phyloP scores from a whole-genome alignment of 2,113 vertebrate genomes.

The Calyptommatus sinebrachiatus region DNA sequence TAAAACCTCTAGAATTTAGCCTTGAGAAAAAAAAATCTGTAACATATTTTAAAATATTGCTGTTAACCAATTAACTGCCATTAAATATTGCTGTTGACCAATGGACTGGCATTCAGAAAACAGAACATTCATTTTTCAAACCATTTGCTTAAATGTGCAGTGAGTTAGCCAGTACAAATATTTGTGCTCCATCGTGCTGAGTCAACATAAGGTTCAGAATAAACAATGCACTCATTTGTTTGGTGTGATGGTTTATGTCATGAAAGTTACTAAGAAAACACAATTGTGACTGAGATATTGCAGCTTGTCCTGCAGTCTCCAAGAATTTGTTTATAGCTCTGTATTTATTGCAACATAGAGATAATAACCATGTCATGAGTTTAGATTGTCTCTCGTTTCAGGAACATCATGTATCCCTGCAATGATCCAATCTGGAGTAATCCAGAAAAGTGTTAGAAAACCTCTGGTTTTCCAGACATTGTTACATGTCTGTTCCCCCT shows the following conservation, averaged over 20 bases:
- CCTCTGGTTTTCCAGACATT: neutral
- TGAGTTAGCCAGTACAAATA: constrained; percentile 53
- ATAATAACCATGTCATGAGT: neutral
- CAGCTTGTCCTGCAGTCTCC: neutral
- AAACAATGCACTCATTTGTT: constrained; percentile 30
- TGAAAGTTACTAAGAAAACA: neutral
- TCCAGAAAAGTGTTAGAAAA: neutral
- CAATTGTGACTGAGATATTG: constrained; percentile 5
- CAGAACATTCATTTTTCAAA: constrained; percentile 43
- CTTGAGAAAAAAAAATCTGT: constrained; percentile 12
- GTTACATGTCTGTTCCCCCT: neutral
- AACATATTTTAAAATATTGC: constrained; percentile 30
- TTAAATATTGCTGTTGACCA: constrained; percentile 5
- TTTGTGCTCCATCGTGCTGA: constrained; percentile 50
- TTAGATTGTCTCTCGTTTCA: fast-evolving
- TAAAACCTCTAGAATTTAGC: neutral
- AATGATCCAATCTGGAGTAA: neutral
- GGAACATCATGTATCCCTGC: fast-evolving
- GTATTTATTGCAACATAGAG: neutral
- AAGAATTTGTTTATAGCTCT: neutral
- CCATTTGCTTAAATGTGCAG: constrained; percentile 39
- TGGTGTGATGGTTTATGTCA: constrained; percentile 37
- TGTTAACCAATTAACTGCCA: constrained; percentile 34
- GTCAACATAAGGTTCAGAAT: constrained; percentile 48
- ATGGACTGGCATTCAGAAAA: constrained; percentile 36